A percentile compares a stretch with the other conserved stretches of the same genome.
Conservation (phyloP, 2,113 vertebrate species). For the Beaufortia kweichowensis region DNA sequence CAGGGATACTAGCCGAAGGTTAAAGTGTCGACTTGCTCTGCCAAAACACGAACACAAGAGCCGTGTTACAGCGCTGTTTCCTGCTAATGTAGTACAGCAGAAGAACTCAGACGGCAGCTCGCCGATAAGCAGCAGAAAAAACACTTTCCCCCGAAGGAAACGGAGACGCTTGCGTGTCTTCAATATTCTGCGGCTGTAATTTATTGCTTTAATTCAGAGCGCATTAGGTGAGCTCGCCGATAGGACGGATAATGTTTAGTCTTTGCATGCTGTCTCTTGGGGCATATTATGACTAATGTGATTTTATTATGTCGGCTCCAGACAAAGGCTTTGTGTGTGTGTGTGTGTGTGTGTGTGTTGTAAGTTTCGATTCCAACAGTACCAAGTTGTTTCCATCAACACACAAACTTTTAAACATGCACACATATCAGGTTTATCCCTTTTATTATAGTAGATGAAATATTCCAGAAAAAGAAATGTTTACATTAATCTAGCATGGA, state of each 20-base stretch:
- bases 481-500: too few species aligned
- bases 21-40: conserved; percentile 38
- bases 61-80: conserved; percentile 18
- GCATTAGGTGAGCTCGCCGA: conserved; percentile 58
- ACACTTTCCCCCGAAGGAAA: conserved; percentile 23
- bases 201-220: conserved; percentile 74
- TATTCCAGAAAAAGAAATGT: too few species aligned
- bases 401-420: too few species aligned
- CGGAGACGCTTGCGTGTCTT: not conserved
- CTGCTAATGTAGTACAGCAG: conserved; percentile 46
- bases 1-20: conserved; percentile 44
- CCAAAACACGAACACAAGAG: conserved; percentile 39
- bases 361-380: not conserved
- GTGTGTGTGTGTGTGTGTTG: conserved; percentile 38
- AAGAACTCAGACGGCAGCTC: conserved; percentile 19
- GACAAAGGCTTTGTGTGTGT: conserved; percentile 58
- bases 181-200: conserved; percentile 71
- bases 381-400: not conserved
- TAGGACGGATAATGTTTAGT: conserved; percentile 68
- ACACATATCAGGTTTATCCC: too few species aligned
- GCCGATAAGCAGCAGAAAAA: conserved; percentile 39
- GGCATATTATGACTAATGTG: conserved; percentile 75
- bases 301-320: conserved; percentile 68
- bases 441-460: too few species aligned
- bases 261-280: conserved; percentile 65